Base-by-base conservation (phyloP, 2,113 vertebrate genomes). In the Polyodon spathula region DNA sequence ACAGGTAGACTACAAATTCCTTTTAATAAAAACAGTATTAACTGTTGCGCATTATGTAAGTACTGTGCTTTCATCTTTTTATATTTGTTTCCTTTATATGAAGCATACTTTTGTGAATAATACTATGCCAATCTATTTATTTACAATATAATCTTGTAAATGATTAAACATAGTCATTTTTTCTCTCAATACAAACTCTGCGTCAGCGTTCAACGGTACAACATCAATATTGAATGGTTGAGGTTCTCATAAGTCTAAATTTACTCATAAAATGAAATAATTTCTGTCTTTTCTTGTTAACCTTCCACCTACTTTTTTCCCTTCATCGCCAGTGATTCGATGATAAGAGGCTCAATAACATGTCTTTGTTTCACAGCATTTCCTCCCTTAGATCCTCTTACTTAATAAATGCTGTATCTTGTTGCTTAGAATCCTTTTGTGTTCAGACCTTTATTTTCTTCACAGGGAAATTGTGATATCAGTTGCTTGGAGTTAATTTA, bases 161-260 rank as follows among this genome's bases (percentile, higher is more conserved):
- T n/a, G n/a, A n/a, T n/a, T n/a, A n/a, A n/a, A n/a, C n/a, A n/a
- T n/a, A n/a, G n/a, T n/a, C n/a, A n/a, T n/a, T n/a, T n/a, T n/a
- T n/a, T n/a, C n/a, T n/a, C n/a, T n/a, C n/a, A n/a, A n/a, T n/a
- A n/a, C n/a, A n/a, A n/a, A n/a, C n/a, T n/a, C n/a, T n/a, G n/a
- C n/a, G n/a, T n/a, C n/a, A n/a, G n/a, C n/a, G n/a, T n/a, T n/a
- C n/a, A n/a, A n/a, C n/a, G n/a, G n/a, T n/a, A n/a, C n/a, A n/a
- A n/a, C n/a, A n/a, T n/a, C n/a, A n/a, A n/a, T n/a, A n/a, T 48
- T 63, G 60, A 66, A 74, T 75, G 76, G 63, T 66, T n/a, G 77
- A 80, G 46, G 66, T 77, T 84, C 77, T 79, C 72, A 78, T 74
- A 68, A 67, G 79, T 76, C 66, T 84, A 83, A 82, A 76, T 86